Conservation (phyloP, 1,140 invertebrate genomes). For the Zaprionus taronus region DNA sequence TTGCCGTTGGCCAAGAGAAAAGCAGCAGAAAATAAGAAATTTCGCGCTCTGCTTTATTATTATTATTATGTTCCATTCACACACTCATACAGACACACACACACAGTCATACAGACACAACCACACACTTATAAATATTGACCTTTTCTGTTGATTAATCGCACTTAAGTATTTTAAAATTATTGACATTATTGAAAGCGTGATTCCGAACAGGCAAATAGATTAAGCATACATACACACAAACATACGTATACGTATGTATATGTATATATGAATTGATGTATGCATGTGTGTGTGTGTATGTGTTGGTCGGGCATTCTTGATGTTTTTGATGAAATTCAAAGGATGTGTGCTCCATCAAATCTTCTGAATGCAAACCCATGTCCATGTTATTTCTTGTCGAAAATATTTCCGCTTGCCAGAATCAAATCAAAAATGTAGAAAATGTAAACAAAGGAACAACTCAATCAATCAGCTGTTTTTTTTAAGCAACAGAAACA, state of each 20-base stretch:
- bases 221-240: not conserved
- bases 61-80: conserved; percentile 5
- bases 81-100: not conserved
- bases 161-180: conserved; percentile 9
- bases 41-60: conserved; percentile 6
- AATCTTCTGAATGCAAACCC: not conserved
- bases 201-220: not conserved
- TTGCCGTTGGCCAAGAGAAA: not conserved
- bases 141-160: conserved; percentile 10
- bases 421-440: conserved; percentile 8
- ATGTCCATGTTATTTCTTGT: conserved; percentile 1
- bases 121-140: not conserved
- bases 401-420: conserved; percentile 7
- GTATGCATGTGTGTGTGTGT: not conserved
- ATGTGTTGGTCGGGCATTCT: not conserved
- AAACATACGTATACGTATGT: not conserved
- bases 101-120: not conserved
- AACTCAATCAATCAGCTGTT: conserved; percentile 11
- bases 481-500: conserved; percentile 4
- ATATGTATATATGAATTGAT: not conserved
- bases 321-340: not conserved
- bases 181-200: not conserved
- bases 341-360: not conserved
- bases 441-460: conserved; percentile 5
- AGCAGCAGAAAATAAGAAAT: conserved; percentile 2